Evolutionary conservation across 2,113 vertebrate genomes (phyloP).

Genomic region (Acrocephalus kingi): DNA sequence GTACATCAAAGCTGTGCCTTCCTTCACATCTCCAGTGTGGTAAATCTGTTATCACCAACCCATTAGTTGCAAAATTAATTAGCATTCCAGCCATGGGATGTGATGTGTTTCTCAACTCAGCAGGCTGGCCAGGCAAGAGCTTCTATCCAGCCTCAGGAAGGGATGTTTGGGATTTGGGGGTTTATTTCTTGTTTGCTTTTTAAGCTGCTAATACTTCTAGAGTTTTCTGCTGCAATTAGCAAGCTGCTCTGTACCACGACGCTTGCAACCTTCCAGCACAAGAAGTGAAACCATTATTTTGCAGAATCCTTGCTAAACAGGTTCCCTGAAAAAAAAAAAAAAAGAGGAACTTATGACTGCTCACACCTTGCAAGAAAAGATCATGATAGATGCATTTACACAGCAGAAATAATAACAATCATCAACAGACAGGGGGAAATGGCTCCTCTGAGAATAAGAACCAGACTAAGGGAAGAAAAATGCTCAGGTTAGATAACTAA

Average conservation of each 20-base stretch:
- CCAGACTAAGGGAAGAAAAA: background rate
- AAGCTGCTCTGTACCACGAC: background rate
- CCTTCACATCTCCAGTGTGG: background rate
- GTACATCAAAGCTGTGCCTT: background rate
- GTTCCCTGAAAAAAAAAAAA: slow-evolving; percentile 35
- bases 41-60: background rate
- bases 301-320: background rate
- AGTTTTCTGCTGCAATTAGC: background rate
- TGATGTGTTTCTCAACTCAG: background rate
- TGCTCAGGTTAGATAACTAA: background rate
- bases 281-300: background rate
- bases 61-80: slow-evolving; percentile 35
- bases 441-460: background rate
- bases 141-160: background rate
- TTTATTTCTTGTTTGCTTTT: slow-evolving; percentile 9
- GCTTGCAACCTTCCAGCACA: background rate
- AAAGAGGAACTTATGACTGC: background rate
- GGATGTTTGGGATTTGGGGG: background rate
- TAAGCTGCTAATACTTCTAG: background rate
- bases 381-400: background rate
- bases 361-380: background rate
- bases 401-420: slow-evolving; percentile 3
- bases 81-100: background rate
- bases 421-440: background rate
- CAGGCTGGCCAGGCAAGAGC: background rate